Conservation (phyloP, 92 coral and sea anemone species). For the Palythoa caribaeorum region DNA sequence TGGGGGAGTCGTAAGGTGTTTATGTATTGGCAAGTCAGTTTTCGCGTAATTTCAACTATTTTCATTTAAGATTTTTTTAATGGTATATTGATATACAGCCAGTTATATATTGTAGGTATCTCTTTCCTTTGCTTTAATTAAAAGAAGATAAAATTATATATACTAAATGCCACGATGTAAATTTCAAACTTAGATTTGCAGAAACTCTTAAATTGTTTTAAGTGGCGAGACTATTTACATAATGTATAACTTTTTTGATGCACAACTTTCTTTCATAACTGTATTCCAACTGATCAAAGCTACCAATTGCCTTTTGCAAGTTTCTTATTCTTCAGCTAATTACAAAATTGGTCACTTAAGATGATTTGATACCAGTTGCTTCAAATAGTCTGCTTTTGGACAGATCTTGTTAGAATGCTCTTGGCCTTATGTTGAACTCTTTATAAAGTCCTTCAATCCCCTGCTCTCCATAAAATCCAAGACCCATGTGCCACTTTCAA, state of each 20-base stretch:
- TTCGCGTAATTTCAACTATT: background rate
- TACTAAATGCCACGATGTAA: background rate
- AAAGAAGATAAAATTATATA: background rate
- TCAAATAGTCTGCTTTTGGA: slow-evolving; percentile 19
- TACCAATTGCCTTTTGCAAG: background rate
- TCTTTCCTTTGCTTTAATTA: background rate
- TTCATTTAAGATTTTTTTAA: background rate
- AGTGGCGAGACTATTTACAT: background rate
- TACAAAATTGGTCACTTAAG: background rate
- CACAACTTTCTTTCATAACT: background rate
- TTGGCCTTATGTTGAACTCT: slow-evolving; percentile 23
- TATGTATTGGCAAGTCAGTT: background rate
- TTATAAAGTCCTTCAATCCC: slow-evolving; percentile 28
- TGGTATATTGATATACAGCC: background rate
- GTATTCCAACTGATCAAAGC: background rate
- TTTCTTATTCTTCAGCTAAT: background rate
- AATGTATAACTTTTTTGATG: background rate
- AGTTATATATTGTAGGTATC: background rate
- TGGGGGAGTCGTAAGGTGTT: background rate
- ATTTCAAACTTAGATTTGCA: background rate
- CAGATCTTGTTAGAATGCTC: slow-evolving; percentile 39
- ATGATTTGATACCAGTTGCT: slow-evolving; percentile 39
- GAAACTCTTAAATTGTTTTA: background rate
- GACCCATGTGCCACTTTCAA: slow-evolving; percentile 43
- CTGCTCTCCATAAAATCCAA: slow-evolving; percentile 37